Base-by-base conservation (phyloP, 2,888 invertebrate genomes). In the Lasioglossum morio region DNA sequence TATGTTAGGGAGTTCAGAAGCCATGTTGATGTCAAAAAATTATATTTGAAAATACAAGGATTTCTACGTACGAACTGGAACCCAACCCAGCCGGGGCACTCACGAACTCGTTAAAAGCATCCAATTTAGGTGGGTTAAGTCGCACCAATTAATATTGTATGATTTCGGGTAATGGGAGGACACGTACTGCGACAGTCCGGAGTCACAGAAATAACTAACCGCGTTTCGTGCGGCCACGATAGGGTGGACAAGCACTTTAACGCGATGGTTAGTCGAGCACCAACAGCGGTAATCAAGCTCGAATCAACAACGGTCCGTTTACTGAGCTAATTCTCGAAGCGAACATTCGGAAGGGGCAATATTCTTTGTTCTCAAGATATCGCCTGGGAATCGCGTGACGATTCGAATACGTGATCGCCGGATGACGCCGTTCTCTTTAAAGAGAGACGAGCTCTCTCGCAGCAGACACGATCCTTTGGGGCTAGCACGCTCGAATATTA, bases 331-430 rank as follows among this genome's bases (percentile, higher is more conserved):
- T 70, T 70, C 70, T 37, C n/a, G 40, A 14, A 53, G 30, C 72
- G 72, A 43, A 16, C 43, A 19, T 72, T 46, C 72, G 27, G 8
- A 0, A 14, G n/a, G 40, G n/a, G 16, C 40, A 14, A 27, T 43
- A 43, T 23, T 46, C 72, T 48, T 72, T 30, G 72, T 72, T 23
- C 7, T 23, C 23, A 19, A 63, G 30, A 30, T 27, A 30, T 30
- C 63, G 63, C 63, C 30, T 19, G 46, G 19, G 30, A 46, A 46
- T 72, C 48, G 72, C 72, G 48, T 46, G 72, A 72, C 72, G 34
- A 72, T 72, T 72, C 27, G 14, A 30, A 72, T 72, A 63, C 72
- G 46, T 19, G 72, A 30, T 16, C 46, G 72, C 48, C 12, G 23
- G 30, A 72, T 46, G 72, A 30, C 43, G n/a, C 70, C 30, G 72